Evolutionary conservation across 2,113 vertebrate species (phyloP).

Genomic region (Poicephalus meyeri): DNA sequence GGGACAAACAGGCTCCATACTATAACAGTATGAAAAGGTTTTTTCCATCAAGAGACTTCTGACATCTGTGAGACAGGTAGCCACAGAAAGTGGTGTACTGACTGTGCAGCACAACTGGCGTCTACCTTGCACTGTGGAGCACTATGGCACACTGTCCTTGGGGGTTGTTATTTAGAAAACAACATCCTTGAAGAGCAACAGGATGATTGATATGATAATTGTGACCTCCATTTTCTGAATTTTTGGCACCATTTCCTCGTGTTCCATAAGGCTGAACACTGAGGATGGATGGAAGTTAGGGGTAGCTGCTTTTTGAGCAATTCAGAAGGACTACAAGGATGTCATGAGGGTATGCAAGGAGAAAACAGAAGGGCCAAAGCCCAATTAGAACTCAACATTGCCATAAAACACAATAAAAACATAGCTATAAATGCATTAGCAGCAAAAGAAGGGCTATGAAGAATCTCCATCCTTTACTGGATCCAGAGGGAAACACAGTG

Average conservation of each 20-base stretch:
- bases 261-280: background rate
- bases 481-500: rapidly evolving
- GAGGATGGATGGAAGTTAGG: background rate
- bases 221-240: background rate
- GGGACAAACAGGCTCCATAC: background rate
- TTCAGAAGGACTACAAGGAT: background rate
- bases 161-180: background rate
- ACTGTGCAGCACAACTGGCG: background rate
- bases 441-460: background rate
- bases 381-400: background rate
- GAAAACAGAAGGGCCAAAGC: background rate
- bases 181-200: background rate
- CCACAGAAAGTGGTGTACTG: background rate
- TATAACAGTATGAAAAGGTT: rapidly evolving
- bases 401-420: background rate
- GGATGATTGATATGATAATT: background rate
- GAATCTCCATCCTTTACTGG: background rate
- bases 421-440: background rate
- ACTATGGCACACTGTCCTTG: background rate
- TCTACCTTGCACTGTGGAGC: rapidly evolving
- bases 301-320: background rate
- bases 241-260: rapidly evolving
- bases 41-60: background rate
- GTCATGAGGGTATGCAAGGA: background rate
- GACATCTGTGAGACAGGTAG: background rate